Percentiles rank a stretch among this genome's conserved stretches.
Conservation (phyloP, 2,797 vertebrate species). For the Acipenser oxyrinchus region DNA sequence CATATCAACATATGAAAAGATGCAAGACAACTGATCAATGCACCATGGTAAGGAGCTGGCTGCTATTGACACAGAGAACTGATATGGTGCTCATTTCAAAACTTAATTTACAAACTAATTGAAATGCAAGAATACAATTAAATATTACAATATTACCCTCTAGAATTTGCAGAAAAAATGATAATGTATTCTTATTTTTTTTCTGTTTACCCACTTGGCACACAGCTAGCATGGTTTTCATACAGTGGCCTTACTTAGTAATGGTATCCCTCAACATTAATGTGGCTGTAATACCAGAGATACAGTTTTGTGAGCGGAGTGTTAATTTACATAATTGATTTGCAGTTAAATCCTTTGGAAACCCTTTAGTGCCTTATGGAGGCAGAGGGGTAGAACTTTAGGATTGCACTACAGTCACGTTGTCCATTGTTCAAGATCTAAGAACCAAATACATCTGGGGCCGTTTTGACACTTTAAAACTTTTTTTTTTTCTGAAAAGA, state of each 20-base stretch:
- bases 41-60: too few species aligned
- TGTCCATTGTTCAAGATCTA: neutral
- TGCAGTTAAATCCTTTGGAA: slow-evolving; percentile 35
- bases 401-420: slow-evolving; percentile 24
- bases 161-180: too few species aligned
- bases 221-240: neutral
- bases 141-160: too few species aligned
- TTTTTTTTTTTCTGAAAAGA: neutral
- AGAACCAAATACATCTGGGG: slow-evolving; percentile 8
- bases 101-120: too few species aligned
- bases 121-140: too few species aligned
- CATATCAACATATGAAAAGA: too few species aligned
- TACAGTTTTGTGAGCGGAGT: neutral
- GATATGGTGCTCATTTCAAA: too few species aligned
- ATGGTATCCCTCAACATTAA: too few species aligned
- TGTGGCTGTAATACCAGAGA: neutral
- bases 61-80: too few species aligned
- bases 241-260: neutral
- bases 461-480: neutral
- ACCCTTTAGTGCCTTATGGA: slow-evolving; percentile 45
- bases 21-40: too few species aligned
- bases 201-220: neutral
- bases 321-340: slow-evolving; percentile 13
- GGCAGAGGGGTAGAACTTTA: slow-evolving; percentile 21
- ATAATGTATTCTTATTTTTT: too few species aligned